phyloP scores from a whole-genome alignment of 2,888 invertebrate genomes.

The Hermaeophaga mercurialis region DNA sequence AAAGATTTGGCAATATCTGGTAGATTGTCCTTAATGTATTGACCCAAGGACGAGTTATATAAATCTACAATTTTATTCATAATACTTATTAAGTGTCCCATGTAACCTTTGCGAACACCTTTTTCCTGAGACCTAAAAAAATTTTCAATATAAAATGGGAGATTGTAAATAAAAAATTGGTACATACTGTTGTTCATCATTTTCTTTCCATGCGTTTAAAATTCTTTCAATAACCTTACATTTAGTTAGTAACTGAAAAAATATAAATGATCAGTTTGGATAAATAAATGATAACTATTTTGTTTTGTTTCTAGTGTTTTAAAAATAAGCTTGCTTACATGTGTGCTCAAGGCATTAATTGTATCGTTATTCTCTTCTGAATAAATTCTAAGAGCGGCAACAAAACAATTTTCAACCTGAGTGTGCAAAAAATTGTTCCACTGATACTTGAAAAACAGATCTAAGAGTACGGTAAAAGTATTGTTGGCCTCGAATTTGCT shows the following conservation, averaged over 20 bases:
- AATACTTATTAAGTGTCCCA: slow-evolving; percentile 70
- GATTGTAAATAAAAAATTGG: not conserved
- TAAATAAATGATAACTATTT: slow-evolving; percentile 29
- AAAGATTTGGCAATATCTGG: slow-evolving; percentile 58
- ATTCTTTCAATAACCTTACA: slow-evolving; percentile 80
- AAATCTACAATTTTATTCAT: slow-evolving; percentile 62
- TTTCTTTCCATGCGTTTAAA: slow-evolving; percentile 81
- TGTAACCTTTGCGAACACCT: slow-evolving; percentile 66
- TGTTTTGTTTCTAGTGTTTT: no score
- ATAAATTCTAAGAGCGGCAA: slow-evolving; percentile 66
- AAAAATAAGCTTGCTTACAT: slow-evolving; percentile 58
- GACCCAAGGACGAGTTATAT: slow-evolving; percentile 63
- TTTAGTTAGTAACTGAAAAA: slow-evolving; percentile 63
- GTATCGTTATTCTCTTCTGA: slow-evolving; percentile 51
- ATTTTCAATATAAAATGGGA: not conserved
- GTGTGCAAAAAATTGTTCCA: slow-evolving; percentile 97
- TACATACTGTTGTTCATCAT: slow-evolving; percentile 75
- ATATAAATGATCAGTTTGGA: not conserved
- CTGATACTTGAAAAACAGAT: slow-evolving; percentile 86
- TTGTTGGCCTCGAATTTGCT: slow-evolving; percentile 64
- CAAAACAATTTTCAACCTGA: slow-evolving; percentile 81
- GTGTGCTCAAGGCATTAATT: slow-evolving; percentile 61
- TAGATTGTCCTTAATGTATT: slow-evolving; percentile 61
- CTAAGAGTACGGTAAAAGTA: slow-evolving; percentile 71
- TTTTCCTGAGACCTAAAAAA: slow-evolving; percentile 58